Percentiles rank a stretch among this genome's conserved stretches.
Evolutionary conservation across 2,888 invertebrate genomes (phyloP).

Genomic region (Argynnis bischoffii): DNA sequence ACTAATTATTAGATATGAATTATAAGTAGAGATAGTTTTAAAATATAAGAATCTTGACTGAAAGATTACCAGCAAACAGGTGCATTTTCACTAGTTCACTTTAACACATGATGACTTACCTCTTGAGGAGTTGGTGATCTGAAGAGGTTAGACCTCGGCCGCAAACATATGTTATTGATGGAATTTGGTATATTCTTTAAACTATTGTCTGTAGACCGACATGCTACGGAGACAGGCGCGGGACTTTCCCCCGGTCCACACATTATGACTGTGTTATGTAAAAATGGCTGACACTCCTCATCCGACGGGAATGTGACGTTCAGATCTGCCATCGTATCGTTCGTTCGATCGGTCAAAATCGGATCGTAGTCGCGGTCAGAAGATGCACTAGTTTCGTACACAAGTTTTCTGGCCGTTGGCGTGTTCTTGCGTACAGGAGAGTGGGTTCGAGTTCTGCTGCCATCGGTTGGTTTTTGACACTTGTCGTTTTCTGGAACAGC

Average conservation of each 20-base stretch:
- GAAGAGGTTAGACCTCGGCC: slow-evolving; percentile 36
- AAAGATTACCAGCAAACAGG: too few species aligned
- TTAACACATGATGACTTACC: slow-evolving; percentile 50
- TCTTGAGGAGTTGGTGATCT: slow-evolving; percentile 54
- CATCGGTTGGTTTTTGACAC: slow-evolving; percentile 46
- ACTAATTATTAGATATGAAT: too few species aligned
- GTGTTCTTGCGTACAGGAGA: slow-evolving; percentile 53
- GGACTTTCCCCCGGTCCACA: slow-evolving; percentile 45
- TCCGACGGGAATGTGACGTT: slow-evolving; percentile 76
- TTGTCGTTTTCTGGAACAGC: slow-evolving; percentile 32
- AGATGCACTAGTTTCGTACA: slow-evolving; percentile 64
- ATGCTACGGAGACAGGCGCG: slow-evolving; percentile 35
- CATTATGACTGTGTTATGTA: slow-evolving; percentile 40
- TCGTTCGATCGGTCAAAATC: slow-evolving; percentile 72
- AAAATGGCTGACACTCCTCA: slow-evolving; percentile 50
- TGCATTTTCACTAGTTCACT: too few species aligned
- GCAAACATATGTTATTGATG: slow-evolving; percentile 46
- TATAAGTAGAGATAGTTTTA: too few species aligned
- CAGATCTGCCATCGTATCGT: slow-evolving; percentile 75
- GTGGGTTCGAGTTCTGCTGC: slow-evolving; percentile 53
- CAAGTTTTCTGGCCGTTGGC: slow-evolving; percentile 55
- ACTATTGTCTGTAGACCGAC: slow-evolving; percentile 49
- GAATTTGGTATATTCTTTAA: slow-evolving; percentile 54
- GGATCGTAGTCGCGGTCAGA: slow-evolving; percentile 65
- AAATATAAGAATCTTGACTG: too few species aligned